phyloP scores from a whole-genome alignment of 2,113 vertebrate species.

The Syngnathus scovelli region DNA sequence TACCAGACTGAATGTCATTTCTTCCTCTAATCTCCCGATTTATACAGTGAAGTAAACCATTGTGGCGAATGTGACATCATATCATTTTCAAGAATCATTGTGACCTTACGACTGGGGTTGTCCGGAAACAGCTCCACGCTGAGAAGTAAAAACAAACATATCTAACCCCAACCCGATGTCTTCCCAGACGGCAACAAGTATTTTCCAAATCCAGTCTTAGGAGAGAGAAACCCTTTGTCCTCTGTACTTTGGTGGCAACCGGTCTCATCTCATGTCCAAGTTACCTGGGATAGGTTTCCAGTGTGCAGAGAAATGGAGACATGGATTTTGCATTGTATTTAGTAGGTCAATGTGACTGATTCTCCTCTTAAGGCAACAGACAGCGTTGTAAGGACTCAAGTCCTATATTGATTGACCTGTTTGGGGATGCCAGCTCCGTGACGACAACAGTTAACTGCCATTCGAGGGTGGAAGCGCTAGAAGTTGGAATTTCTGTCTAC shows the following conservation, averaged over 20 bases:
- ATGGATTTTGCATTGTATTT: neutral
- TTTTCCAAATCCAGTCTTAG: too few species aligned
- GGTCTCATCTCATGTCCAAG: neutral
- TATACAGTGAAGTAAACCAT: too few species aligned
- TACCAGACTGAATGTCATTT: too few species aligned
- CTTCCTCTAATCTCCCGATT: too few species aligned
- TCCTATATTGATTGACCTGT: neutral
- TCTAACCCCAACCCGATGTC: too few species aligned
- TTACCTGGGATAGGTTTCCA: neutral
- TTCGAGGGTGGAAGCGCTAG: neutral
- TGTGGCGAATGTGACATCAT: too few species aligned
- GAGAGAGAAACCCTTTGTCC: too few species aligned
- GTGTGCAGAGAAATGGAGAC: neutral
- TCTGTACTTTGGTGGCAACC: neutral
- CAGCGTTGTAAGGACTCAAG: neutral
- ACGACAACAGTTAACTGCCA: neutral
- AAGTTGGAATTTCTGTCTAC: neutral
- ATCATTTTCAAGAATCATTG: too few species aligned
- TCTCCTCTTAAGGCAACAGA: neutral
- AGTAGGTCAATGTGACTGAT: neutral
- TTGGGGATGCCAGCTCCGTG: neutral
- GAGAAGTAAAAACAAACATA: too few species aligned
- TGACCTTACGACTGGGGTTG: too few species aligned
- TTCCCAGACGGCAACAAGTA: too few species aligned
- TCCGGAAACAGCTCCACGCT: too few species aligned